Evolutionary conservation across 2,797 vertebrate genomes (phyloP), one percentile per base, ranked within the genome.

Genomic region (Sebastes hubbsi): DNA sequence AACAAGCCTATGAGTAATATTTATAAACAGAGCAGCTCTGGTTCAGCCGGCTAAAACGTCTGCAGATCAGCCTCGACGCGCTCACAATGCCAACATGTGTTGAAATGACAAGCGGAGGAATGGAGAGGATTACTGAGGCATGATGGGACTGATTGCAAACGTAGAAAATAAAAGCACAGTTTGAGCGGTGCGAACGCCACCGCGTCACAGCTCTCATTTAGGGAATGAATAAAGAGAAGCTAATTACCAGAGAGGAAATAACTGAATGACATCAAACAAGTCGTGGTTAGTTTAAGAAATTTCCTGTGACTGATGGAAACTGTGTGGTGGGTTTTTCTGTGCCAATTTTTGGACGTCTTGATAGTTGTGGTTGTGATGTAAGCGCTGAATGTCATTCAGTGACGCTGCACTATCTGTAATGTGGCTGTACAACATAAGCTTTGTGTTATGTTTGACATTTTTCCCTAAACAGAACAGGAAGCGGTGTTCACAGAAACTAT

Each of bases 251-350:
- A 30, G n/a, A 49, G 49, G 16, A 76, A 34, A 29, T 14, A 30
- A 63, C 6, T 52, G 14, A 18, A 22, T 80, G 29, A 68, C 36
- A 29, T 34, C n/a, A 0, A 20, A 61, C n/a, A 58, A 38, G 36
- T 38, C 12, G 0, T 38, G 66, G 5, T 61, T 27, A n/a, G 27
- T 54, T 22, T 4, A 7, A 54, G 16, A 22, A 32, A 27, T 14
- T 49, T 75, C 55, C 61, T 32, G 60, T 29, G 58, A 68, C 5
- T 30, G 36, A 55, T 16, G 61, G 73, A 80, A 82, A 73, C 24
- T 1, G 16, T 14, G 27, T 8, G 16, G 56, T 74, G 32, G 9
- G 32, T 72, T 52, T n/a, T 30, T 27, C 34, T 58, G 6, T 61
- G 54, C 38, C 63, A 63, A 1, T 22, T 49, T 25, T n/a, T 11